Conservation (phyloP, 2,797 vertebrate genomes). For the Selene dorsalis region DNA sequence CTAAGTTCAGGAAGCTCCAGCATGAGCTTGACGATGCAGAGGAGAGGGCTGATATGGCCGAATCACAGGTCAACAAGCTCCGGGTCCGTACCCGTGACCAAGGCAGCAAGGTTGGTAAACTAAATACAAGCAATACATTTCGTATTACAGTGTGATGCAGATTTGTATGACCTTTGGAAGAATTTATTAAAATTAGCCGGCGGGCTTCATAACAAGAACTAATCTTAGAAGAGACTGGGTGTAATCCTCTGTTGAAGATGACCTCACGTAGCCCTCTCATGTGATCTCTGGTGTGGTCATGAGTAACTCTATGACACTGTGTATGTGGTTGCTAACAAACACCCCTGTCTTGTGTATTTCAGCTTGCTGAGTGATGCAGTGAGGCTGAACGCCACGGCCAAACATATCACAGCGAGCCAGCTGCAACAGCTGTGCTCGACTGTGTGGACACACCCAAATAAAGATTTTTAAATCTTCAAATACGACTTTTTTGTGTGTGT, state of each 20-base stretch:
- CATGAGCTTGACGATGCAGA: slow-evolving; percentile 93
- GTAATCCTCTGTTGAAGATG: slow-evolving; percentile 66
- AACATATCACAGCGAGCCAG: slow-evolving; percentile 59
- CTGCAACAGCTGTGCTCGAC: slow-evolving; percentile 76
- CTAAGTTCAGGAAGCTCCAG: slow-evolving; percentile 93
- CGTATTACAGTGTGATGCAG: slow-evolving; percentile 18
- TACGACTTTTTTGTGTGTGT: neutral
- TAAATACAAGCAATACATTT: slow-evolving; percentile 23
- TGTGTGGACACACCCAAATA: slow-evolving; percentile 62
- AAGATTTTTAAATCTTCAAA: slow-evolving; percentile 51
- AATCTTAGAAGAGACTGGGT: slow-evolving; percentile 64
- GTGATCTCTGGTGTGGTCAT: slow-evolving; percentile 56
- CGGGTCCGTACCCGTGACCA: slow-evolving; percentile 85
- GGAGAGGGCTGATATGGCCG: slow-evolving; percentile 90
- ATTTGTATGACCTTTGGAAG: slow-evolving; percentile 65
- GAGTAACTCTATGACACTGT: slow-evolving; percentile 52
- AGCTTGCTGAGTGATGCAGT: slow-evolving; percentile 77
- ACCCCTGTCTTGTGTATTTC: slow-evolving; percentile 67
- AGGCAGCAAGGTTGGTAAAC: slow-evolving; percentile 74
- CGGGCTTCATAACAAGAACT: slow-evolving; percentile 50
- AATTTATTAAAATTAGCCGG: slow-evolving; percentile 69
- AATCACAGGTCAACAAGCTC: slow-evolving; percentile 93
- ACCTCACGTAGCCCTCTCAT: slow-evolving; percentile 59
- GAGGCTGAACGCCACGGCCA: slow-evolving; percentile 18
- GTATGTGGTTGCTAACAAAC: slow-evolving; percentile 76